Evolutionary conservation across 2,113 vertebrate genomes (phyloP).

Genomic region (Chionis minor): DNA sequence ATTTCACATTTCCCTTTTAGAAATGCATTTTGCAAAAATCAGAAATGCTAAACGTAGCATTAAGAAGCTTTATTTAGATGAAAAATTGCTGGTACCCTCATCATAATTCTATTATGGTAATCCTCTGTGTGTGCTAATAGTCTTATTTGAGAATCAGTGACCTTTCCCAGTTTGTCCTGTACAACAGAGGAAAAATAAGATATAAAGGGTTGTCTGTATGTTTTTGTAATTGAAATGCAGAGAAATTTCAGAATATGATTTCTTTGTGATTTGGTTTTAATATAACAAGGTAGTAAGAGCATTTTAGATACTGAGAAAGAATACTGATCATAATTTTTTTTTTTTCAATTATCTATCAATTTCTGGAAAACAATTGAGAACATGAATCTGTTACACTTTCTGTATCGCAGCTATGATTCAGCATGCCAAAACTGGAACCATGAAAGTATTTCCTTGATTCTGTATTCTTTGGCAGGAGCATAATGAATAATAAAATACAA

Average conservation of each 20-base stretch:
- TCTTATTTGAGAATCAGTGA: not conserved
- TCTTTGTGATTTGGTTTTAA: not conserved
- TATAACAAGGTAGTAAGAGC: not conserved
- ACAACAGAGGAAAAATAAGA: not conserved
- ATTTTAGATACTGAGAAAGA: not conserved
- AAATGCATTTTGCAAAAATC: not conserved
- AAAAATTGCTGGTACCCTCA: not conserved
- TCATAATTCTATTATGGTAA: not conserved
- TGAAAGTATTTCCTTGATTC: constrained; percentile 28
- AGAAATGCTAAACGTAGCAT: not conserved
- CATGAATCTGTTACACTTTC: not conserved
- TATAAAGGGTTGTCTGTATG: not conserved
- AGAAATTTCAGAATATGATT: not conserved
- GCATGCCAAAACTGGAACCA: not conserved
- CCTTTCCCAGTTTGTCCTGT: not conserved
- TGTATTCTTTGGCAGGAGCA: constrained; percentile 51
- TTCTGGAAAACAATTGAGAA: not conserved
- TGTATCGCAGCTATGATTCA: not conserved
- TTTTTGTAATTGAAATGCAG: not conserved
- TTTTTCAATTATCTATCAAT: not conserved
- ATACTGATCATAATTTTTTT: not conserved
- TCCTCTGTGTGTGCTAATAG: not conserved
- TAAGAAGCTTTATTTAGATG: not conserved
- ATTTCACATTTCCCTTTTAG: not conserved
- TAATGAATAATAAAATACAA: constrained; percentile 14